These are phyloP conservation scores for Sebastes matsubarae DNA, from an alignment of 2,797 vertebrate species.

Conservation along the genomic window DNA sequence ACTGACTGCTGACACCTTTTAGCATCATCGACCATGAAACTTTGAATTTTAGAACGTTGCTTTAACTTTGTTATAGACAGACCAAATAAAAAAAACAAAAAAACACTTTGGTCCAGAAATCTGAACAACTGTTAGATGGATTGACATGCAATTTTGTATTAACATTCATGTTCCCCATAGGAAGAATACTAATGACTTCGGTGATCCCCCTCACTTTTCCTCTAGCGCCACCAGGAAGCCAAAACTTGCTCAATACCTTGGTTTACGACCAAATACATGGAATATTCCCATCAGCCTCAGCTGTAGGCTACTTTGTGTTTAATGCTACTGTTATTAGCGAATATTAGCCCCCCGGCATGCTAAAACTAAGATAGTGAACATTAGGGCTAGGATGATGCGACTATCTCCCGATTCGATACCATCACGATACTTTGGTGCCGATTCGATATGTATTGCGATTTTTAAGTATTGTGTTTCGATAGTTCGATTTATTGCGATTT, in stretches of 20 bases:
- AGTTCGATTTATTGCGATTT: too few relatives aligned
- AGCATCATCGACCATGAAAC: neutral
- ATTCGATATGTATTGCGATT: too few relatives aligned
- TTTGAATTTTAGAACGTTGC: neutral
- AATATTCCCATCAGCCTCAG: neutral
- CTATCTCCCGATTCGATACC: too few relatives aligned
- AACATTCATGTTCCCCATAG: neutral
- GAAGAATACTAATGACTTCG: neutral
- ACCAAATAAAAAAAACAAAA: neutral
- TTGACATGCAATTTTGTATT: neutral
- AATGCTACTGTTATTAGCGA: neutral
- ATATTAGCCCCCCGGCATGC: neutral
- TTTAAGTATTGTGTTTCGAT: too few relatives aligned
- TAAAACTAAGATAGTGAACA: neutral
- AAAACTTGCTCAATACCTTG: too few relatives aligned
- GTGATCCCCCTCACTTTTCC: neutral
- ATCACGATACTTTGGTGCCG: too few relatives aligned
- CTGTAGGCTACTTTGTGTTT: neutral
- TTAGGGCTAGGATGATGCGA: too few relatives aligned
- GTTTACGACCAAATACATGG: neutral
- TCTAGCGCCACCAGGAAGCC: too few relatives aligned
- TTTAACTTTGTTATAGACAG: neutral
- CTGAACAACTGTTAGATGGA: neutral
- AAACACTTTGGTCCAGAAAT: too few relatives aligned
- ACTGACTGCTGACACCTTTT: neutral